Percentiles rank a stretch among this genome's conserved stretches.
Evolutionary conservation across 1,140 invertebrate genomes (phyloP).

Genomic region (Laupala kohalensis): DNA sequence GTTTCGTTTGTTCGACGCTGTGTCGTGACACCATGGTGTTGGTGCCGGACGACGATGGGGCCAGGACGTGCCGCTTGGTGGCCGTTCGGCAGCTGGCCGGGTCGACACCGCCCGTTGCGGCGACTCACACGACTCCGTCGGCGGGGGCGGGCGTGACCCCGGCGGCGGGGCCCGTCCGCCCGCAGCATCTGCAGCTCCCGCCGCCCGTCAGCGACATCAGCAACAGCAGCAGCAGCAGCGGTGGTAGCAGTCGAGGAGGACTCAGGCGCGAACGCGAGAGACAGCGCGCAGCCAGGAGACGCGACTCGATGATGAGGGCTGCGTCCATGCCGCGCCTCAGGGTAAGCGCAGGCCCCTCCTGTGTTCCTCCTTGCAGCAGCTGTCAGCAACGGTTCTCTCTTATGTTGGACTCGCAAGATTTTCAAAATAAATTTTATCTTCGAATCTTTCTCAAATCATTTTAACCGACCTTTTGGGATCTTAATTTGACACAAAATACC

Average conservation of each 20-base stretch:
- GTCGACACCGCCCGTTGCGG: background rate
- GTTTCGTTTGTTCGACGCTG: background rate
- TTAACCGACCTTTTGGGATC: too few species aligned
- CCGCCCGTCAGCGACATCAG: background rate
- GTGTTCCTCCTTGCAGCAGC: background rate
- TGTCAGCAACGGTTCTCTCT: too few species aligned
- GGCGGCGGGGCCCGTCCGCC: too few species aligned
- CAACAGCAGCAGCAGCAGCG: background rate
- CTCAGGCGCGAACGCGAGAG: background rate
- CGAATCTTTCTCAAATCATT: too few species aligned
- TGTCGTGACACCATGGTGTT: background rate
- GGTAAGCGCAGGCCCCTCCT: background rate
- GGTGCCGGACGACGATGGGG: constrained; percentile 4
- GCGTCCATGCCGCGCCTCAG: constrained; percentile 7
- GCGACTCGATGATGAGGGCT: background rate
- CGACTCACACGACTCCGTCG: background rate
- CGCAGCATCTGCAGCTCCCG: background rate
- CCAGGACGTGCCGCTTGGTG: constrained; percentile 1
- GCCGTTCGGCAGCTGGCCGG: background rate
- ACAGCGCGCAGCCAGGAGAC: constrained; percentile 1
- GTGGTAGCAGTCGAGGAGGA: background rate
- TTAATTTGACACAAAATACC: too few species aligned
- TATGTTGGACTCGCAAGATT: too few species aligned
- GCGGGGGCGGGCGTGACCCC: background rate
- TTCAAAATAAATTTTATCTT: too few species aligned